Percentiles rank a stretch among this genome's conserved stretches.
Evolutionary conservation across 2,113 vertebrate species (phyloP).

Genomic region (Scolopax mira): DNA sequence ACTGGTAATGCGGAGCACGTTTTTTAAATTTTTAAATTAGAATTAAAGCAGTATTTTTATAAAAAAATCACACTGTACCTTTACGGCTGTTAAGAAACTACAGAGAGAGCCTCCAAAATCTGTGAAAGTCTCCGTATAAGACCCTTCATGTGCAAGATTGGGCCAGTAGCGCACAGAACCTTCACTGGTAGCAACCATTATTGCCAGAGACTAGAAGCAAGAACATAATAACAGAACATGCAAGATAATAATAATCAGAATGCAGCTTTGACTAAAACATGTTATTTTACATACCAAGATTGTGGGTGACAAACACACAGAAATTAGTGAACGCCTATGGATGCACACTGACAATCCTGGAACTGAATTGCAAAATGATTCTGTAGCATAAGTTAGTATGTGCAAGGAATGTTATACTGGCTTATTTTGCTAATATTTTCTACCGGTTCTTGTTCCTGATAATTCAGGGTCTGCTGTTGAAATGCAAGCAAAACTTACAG

Average conservation of each 20-base stretch:
- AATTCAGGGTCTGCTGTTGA: neutral
- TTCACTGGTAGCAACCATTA: slow-evolving; percentile 85
- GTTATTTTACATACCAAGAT: neutral
- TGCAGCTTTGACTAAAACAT: neutral
- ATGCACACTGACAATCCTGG: neutral
- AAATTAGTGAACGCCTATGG: neutral
- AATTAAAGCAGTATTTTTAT: neutral
- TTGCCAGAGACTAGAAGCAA: slow-evolving; percentile 75
- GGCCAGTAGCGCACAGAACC: slow-evolving; percentile 89
- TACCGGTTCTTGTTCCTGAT: neutral
- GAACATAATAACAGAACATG: neutral
- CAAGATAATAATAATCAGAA: neutral
- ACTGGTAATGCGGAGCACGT: neutral
- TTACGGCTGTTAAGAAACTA: slow-evolving; percentile 85
- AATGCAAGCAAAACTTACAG: neutral
- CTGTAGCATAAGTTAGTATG: accelerated
- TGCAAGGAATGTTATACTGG: accelerated
- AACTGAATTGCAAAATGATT: neutral
- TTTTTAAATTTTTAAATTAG: neutral
- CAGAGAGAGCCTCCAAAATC: slow-evolving; percentile 83
- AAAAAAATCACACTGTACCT: slow-evolving; percentile 67
- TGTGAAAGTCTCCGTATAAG: slow-evolving; percentile 76
- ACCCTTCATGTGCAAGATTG: slow-evolving; percentile 84
- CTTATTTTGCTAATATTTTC: neutral
- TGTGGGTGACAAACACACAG: neutral